Percentiles rank a stretch among this genome's conserved stretches.
Conservation (phyloP, 2,888 invertebrate species). For the Platycheirus rosarum region DNA sequence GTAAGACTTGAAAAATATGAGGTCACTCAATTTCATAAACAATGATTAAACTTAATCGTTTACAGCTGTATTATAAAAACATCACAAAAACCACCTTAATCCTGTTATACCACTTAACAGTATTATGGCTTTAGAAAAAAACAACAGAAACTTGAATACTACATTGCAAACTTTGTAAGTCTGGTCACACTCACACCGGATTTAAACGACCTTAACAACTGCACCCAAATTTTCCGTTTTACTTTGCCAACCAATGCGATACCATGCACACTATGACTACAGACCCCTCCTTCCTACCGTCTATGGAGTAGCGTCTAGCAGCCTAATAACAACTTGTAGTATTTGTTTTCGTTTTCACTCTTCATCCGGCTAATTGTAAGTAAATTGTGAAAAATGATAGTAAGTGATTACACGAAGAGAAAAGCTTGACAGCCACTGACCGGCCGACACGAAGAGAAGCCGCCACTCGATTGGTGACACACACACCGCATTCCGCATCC, state of each 20-base stretch:
- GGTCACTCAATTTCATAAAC: too few species aligned
- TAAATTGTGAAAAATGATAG: slow-evolving; percentile 56
- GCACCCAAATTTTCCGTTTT: background rate
- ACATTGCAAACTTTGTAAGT: too few species aligned
- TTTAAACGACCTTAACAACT: background rate
- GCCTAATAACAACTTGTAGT: background rate
- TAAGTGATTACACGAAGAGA: slow-evolving; percentile 60
- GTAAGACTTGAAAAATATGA: too few species aligned
- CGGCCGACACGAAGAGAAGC: background rate
- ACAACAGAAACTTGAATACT: too few species aligned
- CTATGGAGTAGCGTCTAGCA: too few species aligned
- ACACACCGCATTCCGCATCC: slow-evolving; percentile 6
- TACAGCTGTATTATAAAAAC: too few species aligned
- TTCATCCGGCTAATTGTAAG: background rate
- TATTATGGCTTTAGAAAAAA: too few species aligned
- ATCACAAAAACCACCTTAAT: too few species aligned
- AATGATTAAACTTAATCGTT: too few species aligned
- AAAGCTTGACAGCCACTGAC: background rate
- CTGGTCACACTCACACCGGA: background rate
- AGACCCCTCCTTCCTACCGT: background rate
- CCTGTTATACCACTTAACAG: too few species aligned
- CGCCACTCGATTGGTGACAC: too few species aligned
- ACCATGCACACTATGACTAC: background rate
- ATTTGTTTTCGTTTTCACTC: background rate
- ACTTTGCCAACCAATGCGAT: background rate